Percentiles rank a stretch among this genome's conserved stretches.
Evolutionary conservation across 2,797 vertebrate species (phyloP).

Genomic region (Gymnocypris eckloni): DNA sequence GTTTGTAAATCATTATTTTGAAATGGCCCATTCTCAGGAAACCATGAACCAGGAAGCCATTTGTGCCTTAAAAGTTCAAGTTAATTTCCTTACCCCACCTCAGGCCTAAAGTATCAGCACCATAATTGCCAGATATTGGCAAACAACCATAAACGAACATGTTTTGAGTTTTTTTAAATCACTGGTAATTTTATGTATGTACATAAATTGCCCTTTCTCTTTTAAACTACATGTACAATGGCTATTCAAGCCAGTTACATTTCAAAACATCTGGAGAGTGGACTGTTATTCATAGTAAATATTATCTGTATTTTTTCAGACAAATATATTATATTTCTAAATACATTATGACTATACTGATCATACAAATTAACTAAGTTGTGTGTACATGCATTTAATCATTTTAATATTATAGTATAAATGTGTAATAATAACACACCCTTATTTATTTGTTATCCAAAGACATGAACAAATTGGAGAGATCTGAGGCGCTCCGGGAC

Average conservation of each 20-base stretch:
- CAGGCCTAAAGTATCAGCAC: background rate
- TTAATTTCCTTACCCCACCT: background rate
- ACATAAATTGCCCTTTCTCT: background rate
- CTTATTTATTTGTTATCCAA: background rate
- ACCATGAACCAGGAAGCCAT: background rate
- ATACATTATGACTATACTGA: background rate
- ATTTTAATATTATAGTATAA: background rate
- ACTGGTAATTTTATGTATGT: background rate
- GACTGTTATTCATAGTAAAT: background rate
- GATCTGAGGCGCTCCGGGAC: background rate
- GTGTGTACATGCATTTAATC: background rate
- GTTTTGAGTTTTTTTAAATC: background rate
- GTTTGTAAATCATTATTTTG: background rate
- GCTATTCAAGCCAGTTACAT: background rate
- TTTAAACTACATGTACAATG: background rate
- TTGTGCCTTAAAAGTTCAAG: background rate
- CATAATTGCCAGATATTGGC: background rate
- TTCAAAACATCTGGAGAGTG: background rate
- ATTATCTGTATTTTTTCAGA: background rate
- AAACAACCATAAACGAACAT: background rate
- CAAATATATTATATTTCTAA: background rate
- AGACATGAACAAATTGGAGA: constrained; percentile 25
- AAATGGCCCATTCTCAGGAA: background rate
- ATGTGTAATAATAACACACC: background rate
- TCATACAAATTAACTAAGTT: background rate